Evolutionary conservation across 2,797 vertebrate species (phyloP).

Genomic region (Syngnathus acus): DNA sequence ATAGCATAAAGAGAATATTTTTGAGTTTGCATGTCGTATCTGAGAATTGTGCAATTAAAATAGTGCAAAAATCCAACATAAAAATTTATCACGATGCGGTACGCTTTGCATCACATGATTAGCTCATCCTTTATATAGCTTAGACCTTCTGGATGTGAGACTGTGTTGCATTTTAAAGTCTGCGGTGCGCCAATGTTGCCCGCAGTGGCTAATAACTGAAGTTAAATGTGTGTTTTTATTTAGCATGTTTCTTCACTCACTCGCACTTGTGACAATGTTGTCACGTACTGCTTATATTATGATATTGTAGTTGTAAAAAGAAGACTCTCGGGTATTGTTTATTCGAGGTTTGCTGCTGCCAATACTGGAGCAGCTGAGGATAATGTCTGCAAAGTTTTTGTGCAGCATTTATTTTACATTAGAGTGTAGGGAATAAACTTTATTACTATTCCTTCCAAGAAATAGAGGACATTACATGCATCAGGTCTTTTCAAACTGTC

Average conservation of each 20-base stretch:
- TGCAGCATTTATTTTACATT: neutral
- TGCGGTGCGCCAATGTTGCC: neutral
- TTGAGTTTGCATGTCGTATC: neutral
- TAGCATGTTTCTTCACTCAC: neutral
- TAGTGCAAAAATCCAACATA: neutral
- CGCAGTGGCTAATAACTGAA: neutral
- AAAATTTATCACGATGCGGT: neutral
- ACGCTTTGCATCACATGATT: too few species aligned
- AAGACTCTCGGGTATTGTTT: neutral
- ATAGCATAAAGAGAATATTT: constrained; percentile 10
- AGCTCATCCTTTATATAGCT: too few species aligned
- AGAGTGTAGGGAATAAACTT: neutral
- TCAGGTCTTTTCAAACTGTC: neutral
- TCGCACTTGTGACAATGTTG: neutral
- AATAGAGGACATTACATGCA: neutral
- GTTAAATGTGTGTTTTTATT: neutral
- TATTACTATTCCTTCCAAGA: constrained; percentile 3
- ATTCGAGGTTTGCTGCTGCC: neutral
- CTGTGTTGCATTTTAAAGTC: too few species aligned
- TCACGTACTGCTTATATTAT: neutral
- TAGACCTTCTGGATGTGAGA: too few species aligned
- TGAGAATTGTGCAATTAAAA: neutral
- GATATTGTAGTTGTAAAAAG: neutral
- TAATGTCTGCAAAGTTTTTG: neutral
- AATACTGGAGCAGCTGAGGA: neutral